Base-by-base conservation (phyloP, 1,140 invertebrate genomes). In the Drosophila kohkoa region DNA sequence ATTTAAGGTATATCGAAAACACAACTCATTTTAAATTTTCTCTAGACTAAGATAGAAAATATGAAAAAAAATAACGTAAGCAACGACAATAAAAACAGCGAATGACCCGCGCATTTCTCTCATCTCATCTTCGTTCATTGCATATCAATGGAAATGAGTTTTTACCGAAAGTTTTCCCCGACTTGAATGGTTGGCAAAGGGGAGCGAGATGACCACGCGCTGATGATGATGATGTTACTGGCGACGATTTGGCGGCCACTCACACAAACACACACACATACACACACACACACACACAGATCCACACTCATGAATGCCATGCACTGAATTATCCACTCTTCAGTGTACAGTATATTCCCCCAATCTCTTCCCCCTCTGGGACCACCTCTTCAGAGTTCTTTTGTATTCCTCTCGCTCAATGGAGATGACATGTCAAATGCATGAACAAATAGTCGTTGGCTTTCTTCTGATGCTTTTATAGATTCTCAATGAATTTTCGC, bases 111-210 rank as follows among this genome's bases (percentile, higher is more conserved):
- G 57, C 48, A 25, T 25, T 25, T 54, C 60, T 51, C 38, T 55
- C 43, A 35, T 5, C 60, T 55, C 65, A n/a, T 64, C 38, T 41
- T 49, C 16, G 38, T 75, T 82, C 82, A 87, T 79, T 87, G 82
- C 83, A 87, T 82, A 87, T 87, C 82, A 87, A 87, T 87, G 76
- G 69, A 79, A 87, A 79, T 79, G 76, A 79, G 82, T 82, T 82
- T 82, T 87, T 79, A 70, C 69, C 48, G 54, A 73, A 86, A 86
- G 52, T 75, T 77, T 76, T 54, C 43, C 46, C 55, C 20, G 41
- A 72, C 65, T 70, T 67, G 38, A 57, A 41, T 54, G 51, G n/a
- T 2, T 15, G 5, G 15, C 6, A 7, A 32, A 3, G 28, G 51
- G 54, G 25, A 51, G 71, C 32, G 13, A 48, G 69, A 57, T 64